Evolutionary conservation across 2,888 invertebrate genomes (phyloP), one percentile per base, ranked within the genome.

Genomic region (Lepidocyrtinus sp.): DNA sequence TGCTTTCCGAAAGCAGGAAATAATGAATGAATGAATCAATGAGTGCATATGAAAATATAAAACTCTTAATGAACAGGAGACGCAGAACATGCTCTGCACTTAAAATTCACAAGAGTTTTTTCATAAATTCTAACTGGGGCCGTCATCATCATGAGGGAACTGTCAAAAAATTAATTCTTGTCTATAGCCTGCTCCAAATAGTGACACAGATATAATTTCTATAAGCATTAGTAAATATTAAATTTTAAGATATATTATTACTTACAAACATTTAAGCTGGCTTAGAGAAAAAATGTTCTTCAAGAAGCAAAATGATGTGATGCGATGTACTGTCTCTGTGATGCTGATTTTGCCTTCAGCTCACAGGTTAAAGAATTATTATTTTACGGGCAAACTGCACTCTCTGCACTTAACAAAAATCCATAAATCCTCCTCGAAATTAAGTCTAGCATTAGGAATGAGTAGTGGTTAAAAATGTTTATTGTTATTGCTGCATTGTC

Each of bases 251-350:
- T 36, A 12, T 36, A n/a, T n/a, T n/a, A n/a, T n/a, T n/a, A 75
- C 75, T 75, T 75, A 75, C 75, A 62, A 69, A 25, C 75, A 75
- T 75, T 74, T 75, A 75, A 69, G 69, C 63, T 61, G 75, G 17
- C 62, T 69, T 75, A 22, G n/a, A n/a, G n/a, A n/a, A n/a, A 36
- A 12, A 36, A 36, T 36, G 5, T 36, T 12, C 36, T 36, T 36
- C 36, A 9, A 9, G 36, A 36, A 36, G n/a, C n/a, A n/a, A 36
- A 12, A 36, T 36, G 36, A 12, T 5, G 36, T 12, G 36, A 36
- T 36, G 36, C 12, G 36, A 36, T 36, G 36, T n/a, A n/a, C n/a
- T n/a, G n/a, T n/a, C n/a, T n/a, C n/a, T n/a, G n/a, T n/a, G n/a
- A n/a, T 36, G 36, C 36, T 36, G 5, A 5, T 36, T 36, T 36